Evolutionary conservation across 2,797 vertebrate genomes (phyloP).

Genomic region (Myiotriccus ornatus): DNA sequence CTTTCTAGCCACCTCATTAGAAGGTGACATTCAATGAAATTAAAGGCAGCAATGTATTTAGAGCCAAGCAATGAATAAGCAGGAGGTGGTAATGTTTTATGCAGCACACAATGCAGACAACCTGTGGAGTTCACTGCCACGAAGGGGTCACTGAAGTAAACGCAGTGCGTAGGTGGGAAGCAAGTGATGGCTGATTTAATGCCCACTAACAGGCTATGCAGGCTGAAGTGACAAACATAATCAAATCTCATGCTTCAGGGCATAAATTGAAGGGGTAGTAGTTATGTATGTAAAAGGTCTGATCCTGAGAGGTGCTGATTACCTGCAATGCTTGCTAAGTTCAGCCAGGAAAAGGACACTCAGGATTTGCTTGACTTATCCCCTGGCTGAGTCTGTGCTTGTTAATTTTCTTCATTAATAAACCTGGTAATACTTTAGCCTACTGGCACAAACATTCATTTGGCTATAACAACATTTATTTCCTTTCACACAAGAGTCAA

Average conservation of each 20-base stretch:
- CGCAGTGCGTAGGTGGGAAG: background rate
- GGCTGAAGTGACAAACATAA: constrained; percentile 48
- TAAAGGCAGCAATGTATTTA: constrained; percentile 21
- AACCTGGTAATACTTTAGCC: constrained; percentile 31
- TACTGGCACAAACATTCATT: constrained; percentile 51
- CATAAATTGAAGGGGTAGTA: constrained; percentile 45
- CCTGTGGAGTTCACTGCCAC: constrained; percentile 2
- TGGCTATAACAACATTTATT: constrained; percentile 43
- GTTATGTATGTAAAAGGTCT: background rate
- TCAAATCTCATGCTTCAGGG: constrained; percentile 60
- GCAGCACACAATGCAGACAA: background rate
- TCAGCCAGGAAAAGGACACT: background rate
- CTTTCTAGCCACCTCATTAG: constrained; percentile 18
- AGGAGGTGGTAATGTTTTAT: background rate
- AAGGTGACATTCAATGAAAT: constrained; percentile 53
- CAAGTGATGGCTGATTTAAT: constrained; percentile 42
- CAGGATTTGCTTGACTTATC: background rate
- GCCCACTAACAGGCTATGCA: background rate
- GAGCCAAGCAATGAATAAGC: constrained; percentile 30
- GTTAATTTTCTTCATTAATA: constrained; percentile 52
- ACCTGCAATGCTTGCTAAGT: background rate
- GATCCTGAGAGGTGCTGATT: constrained; percentile 32
- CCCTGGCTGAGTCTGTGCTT: background rate
- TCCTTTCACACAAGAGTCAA: constrained; percentile 23
- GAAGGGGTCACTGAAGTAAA: background rate